A percentile compares a stretch with the other conserved stretches of the same genome.
phyloP scores from a whole-genome alignment of 2,888 invertebrate genomes.

The Plusia festucae region DNA sequence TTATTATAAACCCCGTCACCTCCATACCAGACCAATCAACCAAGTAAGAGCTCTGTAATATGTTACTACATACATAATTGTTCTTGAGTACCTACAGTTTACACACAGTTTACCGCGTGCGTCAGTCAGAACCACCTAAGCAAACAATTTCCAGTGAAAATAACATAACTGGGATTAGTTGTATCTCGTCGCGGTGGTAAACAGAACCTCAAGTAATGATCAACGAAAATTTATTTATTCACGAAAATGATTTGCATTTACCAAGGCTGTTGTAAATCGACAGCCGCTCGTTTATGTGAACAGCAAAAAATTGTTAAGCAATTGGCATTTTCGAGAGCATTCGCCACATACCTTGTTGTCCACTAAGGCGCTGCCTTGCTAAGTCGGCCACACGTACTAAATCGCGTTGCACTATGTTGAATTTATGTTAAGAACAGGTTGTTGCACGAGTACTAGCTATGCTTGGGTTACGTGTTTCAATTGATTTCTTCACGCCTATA shows the following conservation, averaged over 20 bases:
- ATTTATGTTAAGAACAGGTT: constrained; percentile 33
- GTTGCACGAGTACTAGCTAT: constrained; percentile 24
- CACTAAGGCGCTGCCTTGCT: constrained; percentile 14
- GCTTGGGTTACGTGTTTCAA: constrained; percentile 35
- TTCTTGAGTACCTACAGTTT: not conserved
- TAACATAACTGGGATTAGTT: constrained; percentile 20
- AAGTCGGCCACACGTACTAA: constrained; percentile 18
- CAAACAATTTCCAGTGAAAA: constrained; percentile 31
- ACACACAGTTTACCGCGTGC: constrained; percentile 17
- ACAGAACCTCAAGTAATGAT: constrained; percentile 18
- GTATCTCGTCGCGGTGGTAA: constrained; percentile 24
- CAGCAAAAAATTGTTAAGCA: constrained; percentile 20
- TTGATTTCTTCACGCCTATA: constrained; percentile 30
- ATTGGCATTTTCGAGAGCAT: constrained; percentile 36
- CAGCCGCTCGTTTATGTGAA: constrained; percentile 19
- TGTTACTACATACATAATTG: not conserved
- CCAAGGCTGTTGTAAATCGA: constrained; percentile 26
- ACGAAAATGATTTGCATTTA: constrained; percentile 31
- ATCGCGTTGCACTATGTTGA: constrained; percentile 24
- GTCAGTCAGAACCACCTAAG: constrained; percentile 38
- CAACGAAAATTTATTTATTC: constrained; percentile 11
- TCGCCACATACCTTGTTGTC: constrained; percentile 12
- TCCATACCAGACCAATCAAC: constrained; percentile 13
- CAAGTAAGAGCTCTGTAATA: not conserved
- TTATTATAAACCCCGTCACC: constrained; percentile 24